These are phyloP conservation scores for Salvelinus fontinalis DNA, from an alignment of 2,113 vertebrate species.

Conservation along the genomic window DNA sequence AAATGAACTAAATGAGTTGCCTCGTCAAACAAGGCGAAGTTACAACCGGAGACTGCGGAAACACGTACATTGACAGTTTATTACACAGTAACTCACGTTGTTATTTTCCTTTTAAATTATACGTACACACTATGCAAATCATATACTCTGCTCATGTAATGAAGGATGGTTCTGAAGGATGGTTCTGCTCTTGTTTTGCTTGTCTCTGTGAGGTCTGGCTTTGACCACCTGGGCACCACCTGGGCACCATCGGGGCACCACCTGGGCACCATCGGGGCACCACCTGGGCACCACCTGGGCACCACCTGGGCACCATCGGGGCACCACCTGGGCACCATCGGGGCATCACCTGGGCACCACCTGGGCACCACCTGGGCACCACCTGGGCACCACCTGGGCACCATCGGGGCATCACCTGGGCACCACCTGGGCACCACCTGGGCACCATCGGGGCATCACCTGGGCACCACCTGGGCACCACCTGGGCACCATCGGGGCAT, in stretches of 20 bases:
- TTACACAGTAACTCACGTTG: background rate
- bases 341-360: slow-evolving; percentile 44
- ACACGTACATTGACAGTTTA: background rate
- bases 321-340: slow-evolving; percentile 36
- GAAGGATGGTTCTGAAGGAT: background rate
- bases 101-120: background rate
- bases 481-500: slow-evolving; percentile 29
- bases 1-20: background rate
- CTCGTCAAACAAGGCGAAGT: background rate
- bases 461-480: slow-evolving; percentile 43
- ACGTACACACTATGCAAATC: background rate
- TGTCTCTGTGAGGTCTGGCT: background rate
- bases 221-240: slow-evolving; percentile 30
- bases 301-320: slow-evolving; percentile 58
- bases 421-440: slow-evolving; percentile 40
- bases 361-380: slow-evolving; percentile 42
- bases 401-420: too few relatives aligned
- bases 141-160: background rate
- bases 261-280: slow-evolving; percentile 47
- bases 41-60: background rate
- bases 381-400: slow-evolving; percentile 44
- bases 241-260: slow-evolving; percentile 60
- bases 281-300: slow-evolving; percentile 42
- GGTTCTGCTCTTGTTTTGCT: background rate
- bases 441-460: too few relatives aligned